These are phyloP conservation scores for Malthinus flaveolus DNA, from an alignment of 2,888 invertebrate genomes.

Conservation along the genomic window DNA sequence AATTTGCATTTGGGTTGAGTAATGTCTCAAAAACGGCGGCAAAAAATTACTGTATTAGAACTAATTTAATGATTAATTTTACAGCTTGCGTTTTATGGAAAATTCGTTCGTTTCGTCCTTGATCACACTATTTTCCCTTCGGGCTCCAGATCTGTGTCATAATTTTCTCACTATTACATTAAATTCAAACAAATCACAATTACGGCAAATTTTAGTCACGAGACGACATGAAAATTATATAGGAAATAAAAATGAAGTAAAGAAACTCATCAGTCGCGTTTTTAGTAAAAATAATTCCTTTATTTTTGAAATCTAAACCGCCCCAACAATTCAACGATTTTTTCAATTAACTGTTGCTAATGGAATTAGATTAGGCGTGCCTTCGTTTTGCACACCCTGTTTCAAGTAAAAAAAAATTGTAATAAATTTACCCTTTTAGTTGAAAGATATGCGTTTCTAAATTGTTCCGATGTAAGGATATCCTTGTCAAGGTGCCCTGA, in stretches of 20 bases:
- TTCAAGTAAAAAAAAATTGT: neutral
- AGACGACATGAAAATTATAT: neutral
- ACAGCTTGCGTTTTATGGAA: too few species aligned
- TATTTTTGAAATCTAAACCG: too few species aligned
- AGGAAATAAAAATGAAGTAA: too few species aligned
- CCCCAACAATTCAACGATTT: neutral
- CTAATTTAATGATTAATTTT: too few species aligned
- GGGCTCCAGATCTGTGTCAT: slow-evolving; percentile 11
- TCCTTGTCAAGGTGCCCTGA: neutral
- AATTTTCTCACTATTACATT: slow-evolving; percentile 6
- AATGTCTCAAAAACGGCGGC: too few species aligned
- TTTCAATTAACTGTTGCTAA: neutral
- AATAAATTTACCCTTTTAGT: slow-evolving; percentile 1
- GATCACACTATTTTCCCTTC: slow-evolving; percentile 2
- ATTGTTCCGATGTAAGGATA: neutral
- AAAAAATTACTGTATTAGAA: too few species aligned
- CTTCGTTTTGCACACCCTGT: neutral
- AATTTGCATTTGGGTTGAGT: too few species aligned
- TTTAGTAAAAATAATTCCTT: too few species aligned
- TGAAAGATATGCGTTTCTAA: neutral
- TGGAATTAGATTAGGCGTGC: neutral
- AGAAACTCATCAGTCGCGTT: too few species aligned
- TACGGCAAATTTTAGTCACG: slow-evolving; percentile 8
- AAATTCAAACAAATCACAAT: slow-evolving; percentile 2
- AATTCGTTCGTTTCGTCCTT: neutral